phyloP scores from a whole-genome alignment of 2,888 invertebrate genomes.

The Agrotis ipsilon region DNA sequence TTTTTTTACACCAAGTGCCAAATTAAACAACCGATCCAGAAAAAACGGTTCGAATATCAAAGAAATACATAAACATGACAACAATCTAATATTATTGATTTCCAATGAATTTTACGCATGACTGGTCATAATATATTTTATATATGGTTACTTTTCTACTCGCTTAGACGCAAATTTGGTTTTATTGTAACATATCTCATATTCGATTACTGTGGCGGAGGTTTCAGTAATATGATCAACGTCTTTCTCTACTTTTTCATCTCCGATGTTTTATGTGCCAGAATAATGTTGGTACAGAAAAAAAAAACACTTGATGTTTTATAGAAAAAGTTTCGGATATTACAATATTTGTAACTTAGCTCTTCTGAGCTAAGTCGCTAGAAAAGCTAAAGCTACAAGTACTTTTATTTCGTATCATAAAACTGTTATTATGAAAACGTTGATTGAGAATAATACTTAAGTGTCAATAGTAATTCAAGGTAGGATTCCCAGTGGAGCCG shows the following conservation, averaged over 20 bases:
- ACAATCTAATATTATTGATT: conserved; percentile 40
- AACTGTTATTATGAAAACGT: no score
- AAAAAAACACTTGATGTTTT: conserved; percentile 19
- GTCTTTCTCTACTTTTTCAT: conserved; percentile 45
- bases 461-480: no score
- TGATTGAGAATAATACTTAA: no score
- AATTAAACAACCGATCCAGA: not conserved
- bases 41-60: not conserved
- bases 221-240: conserved; percentile 50
- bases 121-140: conserved; percentile 36
- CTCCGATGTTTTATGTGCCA: conserved; percentile 32
- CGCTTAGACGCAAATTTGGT: conserved; percentile 41
- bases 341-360: not conserved
- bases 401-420: no score
- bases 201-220: conserved; percentile 46
- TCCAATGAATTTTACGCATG: conserved; percentile 40
- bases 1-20: not conserved
- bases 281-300: conserved; percentile 32
- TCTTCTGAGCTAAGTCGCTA: no score
- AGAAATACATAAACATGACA: conserved; percentile 37
- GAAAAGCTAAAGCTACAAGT: no score
- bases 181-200: conserved; percentile 48
- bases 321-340: conserved; percentile 23
- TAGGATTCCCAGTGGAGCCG: no score
- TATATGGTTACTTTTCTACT: conserved; percentile 56